Base-by-base conservation (phyloP, 2,888 invertebrate genomes). In the Oxyteleia sp. region DNA sequence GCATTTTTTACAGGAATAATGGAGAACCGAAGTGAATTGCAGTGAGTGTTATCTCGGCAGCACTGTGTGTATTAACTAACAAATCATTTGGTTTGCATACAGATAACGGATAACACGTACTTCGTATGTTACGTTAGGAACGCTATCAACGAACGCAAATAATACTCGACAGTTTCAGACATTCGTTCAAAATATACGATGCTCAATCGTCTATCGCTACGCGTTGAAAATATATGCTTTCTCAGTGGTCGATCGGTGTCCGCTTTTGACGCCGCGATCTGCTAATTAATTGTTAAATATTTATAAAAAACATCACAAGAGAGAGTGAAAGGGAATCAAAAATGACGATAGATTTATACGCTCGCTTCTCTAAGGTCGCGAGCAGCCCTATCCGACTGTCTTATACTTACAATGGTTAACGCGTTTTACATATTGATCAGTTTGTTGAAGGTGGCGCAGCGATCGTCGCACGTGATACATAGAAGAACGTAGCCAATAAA, bases 81-180 rank as follows among this genome's bases (percentile, higher is more conserved):
- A 53, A 76, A 61, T 72, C 64, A 76, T 82, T 82, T 82, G 76
- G 82, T 72, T 68, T 76, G 66, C 18, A 72, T 23, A 72, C 45
- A 66, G 59, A 72, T 55, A 69, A 75, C 29, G 41, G 18, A 66
- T 49, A 57, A 66, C 43, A 53, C 43, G 61, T 41, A 71, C 38
- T 47, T 23, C 38, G 43, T 69, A 57, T 69, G 51, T 57, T 57
- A 57, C 47, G 61, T 63, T 76, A 82, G 76, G 69, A 76, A 82
- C 76, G 59, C 76, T 69, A 82, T 82, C 47, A 18, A 43, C 45
- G 41, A 59, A 45, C 38, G 57, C 45, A 71, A 75, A 74, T 72
- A 76, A 82, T 82, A 72, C 82, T 76, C 43, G 35, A 43, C 35
- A 74, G 55, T 74, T 69, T 55, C 66, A 64, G 45, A 75, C 78